These are phyloP conservation scores for Megalops atlanticus DNA, from an alignment of 2,113 vertebrate species.

Conservation along the genomic window DNA sequence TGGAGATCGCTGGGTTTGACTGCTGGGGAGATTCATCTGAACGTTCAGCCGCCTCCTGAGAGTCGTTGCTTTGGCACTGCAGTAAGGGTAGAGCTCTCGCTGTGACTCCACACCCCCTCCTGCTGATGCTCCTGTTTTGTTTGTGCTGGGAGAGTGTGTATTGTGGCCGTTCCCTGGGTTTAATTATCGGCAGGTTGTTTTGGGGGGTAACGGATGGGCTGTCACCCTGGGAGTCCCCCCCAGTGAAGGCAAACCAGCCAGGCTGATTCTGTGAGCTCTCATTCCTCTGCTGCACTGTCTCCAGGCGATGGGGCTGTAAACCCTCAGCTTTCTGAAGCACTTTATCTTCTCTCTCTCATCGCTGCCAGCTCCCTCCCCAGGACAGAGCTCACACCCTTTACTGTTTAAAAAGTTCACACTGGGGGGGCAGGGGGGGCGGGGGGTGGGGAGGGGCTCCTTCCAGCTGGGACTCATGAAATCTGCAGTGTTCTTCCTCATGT, in stretches of 20 bases:
- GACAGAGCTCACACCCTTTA: conserved; percentile 50
- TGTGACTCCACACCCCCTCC: not conserved
- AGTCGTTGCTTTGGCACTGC: not conserved
- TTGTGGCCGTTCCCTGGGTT: not conserved
- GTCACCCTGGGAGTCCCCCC: not conserved
- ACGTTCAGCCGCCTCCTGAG: not conserved
- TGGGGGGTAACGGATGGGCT: conserved; percentile 24
- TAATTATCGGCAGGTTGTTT: conserved; percentile 28
- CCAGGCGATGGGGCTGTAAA: conserved; percentile 36
- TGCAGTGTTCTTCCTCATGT: not conserved
- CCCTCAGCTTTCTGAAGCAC: conserved; percentile 35
- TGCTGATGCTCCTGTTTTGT: not conserved
- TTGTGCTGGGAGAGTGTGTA: conserved; percentile 18
- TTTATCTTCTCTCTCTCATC: conserved; percentile 23
- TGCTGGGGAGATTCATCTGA: not conserved
- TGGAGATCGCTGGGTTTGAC: not conserved
- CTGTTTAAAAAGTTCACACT: conserved; percentile 8
- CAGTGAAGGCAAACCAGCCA: not conserved
- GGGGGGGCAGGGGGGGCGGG: conserved; percentile 28
- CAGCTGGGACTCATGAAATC: not conserved
- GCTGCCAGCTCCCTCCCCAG: conserved; percentile 33
- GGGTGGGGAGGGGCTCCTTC: not conserved
- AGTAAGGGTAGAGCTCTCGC: not conserved
- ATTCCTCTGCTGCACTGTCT: conserved; percentile 31
- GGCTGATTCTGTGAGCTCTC: not conserved